Percentiles rank a stretch among this genome's conserved stretches.
Evolutionary conservation across 2,113 vertebrate species (phyloP).

Genomic region (Dolichallabes microphthalmus): DNA sequence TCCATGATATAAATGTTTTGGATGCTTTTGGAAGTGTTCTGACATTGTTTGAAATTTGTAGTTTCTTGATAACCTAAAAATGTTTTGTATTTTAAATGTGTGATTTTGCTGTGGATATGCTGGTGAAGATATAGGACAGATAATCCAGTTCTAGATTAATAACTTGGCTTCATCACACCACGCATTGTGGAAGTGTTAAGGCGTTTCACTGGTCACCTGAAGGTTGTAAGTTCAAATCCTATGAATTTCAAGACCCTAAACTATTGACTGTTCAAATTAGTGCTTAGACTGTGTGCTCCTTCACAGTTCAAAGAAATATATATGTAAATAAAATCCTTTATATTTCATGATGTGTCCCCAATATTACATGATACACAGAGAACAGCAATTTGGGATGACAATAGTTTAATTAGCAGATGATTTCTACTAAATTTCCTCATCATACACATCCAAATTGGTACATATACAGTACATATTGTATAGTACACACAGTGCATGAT

Average conservation of each 20-base stretch:
- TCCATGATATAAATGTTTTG: too few species aligned
- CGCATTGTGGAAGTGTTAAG: neutral
- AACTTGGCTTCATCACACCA: neutral
- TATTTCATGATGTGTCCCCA: neutral
- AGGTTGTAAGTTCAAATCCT: neutral
- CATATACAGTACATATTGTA: neutral
- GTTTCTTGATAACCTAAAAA: neutral
- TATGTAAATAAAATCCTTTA: neutral
- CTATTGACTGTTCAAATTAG: neutral
- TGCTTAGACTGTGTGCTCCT: neutral
- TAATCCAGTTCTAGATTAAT: neutral
- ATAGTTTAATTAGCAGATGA: neutral
- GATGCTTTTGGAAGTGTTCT: neutral
- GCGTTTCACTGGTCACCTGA: neutral
- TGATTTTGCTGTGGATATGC: neutral
- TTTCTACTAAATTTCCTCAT: neutral
- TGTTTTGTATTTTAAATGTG: neutral
- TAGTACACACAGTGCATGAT: neutral
- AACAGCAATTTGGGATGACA: neutral
- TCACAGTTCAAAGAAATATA: neutral
- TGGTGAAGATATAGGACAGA: neutral
- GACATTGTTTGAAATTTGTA: neutral
- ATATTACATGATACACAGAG: neutral
- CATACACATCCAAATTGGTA: neutral
- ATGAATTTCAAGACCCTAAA: neutral